Conservation (phyloP, 2,113 vertebrate species). For the Eretmochelys imbricata region DNA sequence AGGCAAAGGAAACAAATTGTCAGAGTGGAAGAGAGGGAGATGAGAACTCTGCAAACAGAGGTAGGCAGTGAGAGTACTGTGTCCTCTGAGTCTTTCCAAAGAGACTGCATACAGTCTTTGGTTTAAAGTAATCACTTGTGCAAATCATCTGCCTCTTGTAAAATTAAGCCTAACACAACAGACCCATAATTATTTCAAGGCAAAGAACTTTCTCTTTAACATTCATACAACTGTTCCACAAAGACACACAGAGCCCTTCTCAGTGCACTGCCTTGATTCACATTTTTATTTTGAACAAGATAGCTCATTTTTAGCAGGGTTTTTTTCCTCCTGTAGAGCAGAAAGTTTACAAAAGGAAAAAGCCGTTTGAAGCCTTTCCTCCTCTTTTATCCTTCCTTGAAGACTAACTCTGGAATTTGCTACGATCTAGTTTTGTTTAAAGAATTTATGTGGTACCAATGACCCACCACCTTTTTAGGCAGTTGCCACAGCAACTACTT, state of each 20-base stretch:
- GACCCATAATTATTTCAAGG: conserved; percentile 40
- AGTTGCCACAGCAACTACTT: conserved; percentile 68
- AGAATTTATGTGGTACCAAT: conserved; percentile 67
- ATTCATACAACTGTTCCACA: conserved; percentile 46
- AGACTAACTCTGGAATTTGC: conserved; percentile 51
- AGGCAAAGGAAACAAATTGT: not conserved
- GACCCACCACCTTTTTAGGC: conserved; percentile 60
- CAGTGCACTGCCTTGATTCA: conserved; percentile 36
- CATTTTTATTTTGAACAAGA: conserved; percentile 46
- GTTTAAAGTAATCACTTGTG: conserved; percentile 65
- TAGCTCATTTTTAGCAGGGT: conserved; percentile 61
- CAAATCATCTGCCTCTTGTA: conserved; percentile 68
- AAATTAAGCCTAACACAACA: conserved; percentile 69
- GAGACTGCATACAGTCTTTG: conserved; percentile 55
- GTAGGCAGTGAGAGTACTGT: conserved; percentile 3
- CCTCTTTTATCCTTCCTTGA: conserved; percentile 62
- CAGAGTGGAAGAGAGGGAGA: not conserved
- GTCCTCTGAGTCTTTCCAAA: conserved; percentile 61
- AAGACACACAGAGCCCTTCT: not conserved
- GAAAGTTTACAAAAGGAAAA: conserved; percentile 71
- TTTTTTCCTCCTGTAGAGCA: conserved; percentile 58
- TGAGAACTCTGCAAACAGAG: not conserved
- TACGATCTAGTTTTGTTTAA: conserved; percentile 64
- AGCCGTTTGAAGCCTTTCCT: conserved; percentile 71
- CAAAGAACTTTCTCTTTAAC: conserved; percentile 68